A percentile compares a stretch with the other conserved stretches of the same genome.
Conservation (phyloP, 2,797 vertebrate species). For the Carcharodon carcharias region DNA sequence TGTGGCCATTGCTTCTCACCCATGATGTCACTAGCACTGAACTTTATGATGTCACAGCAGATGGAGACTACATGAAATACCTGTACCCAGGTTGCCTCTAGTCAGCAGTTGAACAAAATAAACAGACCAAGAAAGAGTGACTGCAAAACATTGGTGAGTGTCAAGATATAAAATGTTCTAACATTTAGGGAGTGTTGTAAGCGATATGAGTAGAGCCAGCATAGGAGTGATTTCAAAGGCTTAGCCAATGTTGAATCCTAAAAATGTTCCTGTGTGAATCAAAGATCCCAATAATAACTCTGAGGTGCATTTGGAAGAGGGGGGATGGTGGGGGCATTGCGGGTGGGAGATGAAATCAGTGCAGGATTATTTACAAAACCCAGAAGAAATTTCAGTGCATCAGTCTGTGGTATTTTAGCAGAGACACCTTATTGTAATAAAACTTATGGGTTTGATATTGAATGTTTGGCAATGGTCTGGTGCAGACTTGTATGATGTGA, state of each 20-base stretch:
- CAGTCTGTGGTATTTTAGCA: neutral
- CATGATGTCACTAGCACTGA: slow-evolving; percentile 20
- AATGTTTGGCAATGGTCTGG: neutral
- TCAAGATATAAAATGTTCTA: too few species aligned
- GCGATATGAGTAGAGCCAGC: too few species aligned
- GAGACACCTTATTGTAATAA: neutral
- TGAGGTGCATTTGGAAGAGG: neutral
- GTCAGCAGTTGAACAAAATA: slow-evolving; percentile 13
- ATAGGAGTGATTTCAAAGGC: neutral
- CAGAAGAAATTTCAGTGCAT: neutral
- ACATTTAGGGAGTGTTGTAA: neutral
- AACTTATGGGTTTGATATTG: neutral
- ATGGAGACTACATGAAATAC: neutral
- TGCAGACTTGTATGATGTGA: neutral
- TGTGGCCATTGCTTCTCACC: neutral
- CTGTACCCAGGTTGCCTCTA: neutral
- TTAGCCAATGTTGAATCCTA: neutral
- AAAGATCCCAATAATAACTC: neutral
- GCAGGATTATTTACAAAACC: neutral
- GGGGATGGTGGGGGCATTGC: neutral
- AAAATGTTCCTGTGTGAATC: neutral
- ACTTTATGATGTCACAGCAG: slow-evolving; percentile 27
- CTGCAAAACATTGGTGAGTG: neutral
- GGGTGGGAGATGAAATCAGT: neutral
- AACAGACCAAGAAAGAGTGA: neutral